Conservation (phyloP, 2,113 vertebrate species). For the Suricata suricatta region DNA sequence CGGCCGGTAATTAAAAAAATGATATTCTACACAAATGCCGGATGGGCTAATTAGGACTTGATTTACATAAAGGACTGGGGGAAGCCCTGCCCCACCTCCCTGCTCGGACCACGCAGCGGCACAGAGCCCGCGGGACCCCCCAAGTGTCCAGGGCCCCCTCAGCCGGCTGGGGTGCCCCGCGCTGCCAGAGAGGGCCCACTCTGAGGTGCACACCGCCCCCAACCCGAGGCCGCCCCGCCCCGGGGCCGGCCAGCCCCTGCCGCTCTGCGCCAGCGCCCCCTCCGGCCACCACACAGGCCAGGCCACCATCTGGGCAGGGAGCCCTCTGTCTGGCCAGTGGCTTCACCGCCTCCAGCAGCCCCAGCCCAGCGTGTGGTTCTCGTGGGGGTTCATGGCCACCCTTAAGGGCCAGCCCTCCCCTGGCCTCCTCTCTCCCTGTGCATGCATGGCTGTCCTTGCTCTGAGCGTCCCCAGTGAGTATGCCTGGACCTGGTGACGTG, state of each 20-base stretch:
- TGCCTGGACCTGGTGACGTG: background rate
- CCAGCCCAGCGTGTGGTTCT: no score
- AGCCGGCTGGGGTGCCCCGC: background rate
- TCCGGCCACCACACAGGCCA: no score
- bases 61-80: slow-evolving; percentile 85
- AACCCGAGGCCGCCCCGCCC: background rate
- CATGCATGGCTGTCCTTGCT: background rate
- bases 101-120: background rate
- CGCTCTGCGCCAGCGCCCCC: rapidly evolving
- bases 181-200: background rate
- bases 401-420: no score
- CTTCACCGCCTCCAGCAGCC: rapidly evolving
- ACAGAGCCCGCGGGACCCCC: background rate
- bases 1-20: slow-evolving; percentile 90
- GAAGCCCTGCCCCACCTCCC: background rate
- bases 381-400: background rate
- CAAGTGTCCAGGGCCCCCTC: background rate
- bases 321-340: rapidly evolving
- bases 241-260: background rate
- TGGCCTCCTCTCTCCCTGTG: background rate
- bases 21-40: slow-evolving; percentile 86
- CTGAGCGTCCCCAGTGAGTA: background rate
- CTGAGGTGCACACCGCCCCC: background rate
- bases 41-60: slow-evolving; percentile 89
- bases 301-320: rapidly evolving